phyloP scores from a whole-genome alignment of 2,888 invertebrate species.

The Callimorpha dominula region DNA sequence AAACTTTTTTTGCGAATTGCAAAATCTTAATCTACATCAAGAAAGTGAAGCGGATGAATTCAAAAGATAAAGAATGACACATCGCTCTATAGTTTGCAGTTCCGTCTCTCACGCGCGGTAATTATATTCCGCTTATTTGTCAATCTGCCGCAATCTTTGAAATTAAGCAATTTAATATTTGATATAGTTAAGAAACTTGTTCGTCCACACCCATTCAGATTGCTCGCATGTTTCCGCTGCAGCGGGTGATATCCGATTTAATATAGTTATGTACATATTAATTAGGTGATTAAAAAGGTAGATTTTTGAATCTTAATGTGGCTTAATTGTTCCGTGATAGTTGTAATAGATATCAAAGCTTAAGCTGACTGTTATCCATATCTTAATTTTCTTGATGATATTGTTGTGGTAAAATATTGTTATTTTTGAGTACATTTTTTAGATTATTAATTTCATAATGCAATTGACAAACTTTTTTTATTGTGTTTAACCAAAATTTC shows the following conservation, averaged over 20 bases:
- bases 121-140: slow-evolving; percentile 49
- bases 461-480: background rate
- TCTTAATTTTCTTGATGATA: background rate
- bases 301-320: slow-evolving; percentile 21
- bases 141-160: slow-evolving; percentile 49
- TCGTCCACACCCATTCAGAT: slow-evolving; percentile 46
- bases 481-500: background rate
- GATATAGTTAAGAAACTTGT: slow-evolving; percentile 51
- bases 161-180: slow-evolving; percentile 55
- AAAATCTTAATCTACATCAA: slow-evolving; percentile 11
- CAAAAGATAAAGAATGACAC: slow-evolving; percentile 7
- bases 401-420: background rate
- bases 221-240: slow-evolving; percentile 41
- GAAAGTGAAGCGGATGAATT: slow-evolving; percentile 16
- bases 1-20: background rate
- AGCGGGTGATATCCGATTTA: slow-evolving; percentile 30
- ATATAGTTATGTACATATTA: slow-evolving; percentile 13
- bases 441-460: background rate
- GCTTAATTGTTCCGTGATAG: slow-evolving; percentile 22
- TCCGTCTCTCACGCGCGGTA: slow-evolving; percentile 14
- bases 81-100: background rate
- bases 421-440: background rate
- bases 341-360: slow-evolving; percentile 17
- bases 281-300: slow-evolving; percentile 16
- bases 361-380: slow-evolving; percentile 15